These are phyloP conservation scores for Tenthredo mesomela DNA, from an alignment of 2,888 invertebrate genomes.

Conservation along the genomic window DNA sequence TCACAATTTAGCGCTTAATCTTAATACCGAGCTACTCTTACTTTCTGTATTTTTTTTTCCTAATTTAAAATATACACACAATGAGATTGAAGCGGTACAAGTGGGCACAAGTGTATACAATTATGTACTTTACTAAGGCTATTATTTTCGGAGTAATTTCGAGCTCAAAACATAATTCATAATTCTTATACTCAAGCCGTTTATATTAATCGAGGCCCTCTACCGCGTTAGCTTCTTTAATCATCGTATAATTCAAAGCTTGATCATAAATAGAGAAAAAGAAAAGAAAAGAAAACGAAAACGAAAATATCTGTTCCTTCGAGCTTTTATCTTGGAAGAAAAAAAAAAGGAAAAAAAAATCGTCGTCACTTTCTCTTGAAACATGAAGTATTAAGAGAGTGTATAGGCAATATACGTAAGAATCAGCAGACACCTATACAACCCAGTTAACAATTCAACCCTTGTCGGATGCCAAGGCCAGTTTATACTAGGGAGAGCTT, in stretches of 20 bases:
- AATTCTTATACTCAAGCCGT: not conserved
- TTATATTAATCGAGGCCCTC: not conserved
- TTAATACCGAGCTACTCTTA: not conserved
- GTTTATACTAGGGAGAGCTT: not conserved
- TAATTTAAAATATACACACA: not conserved
- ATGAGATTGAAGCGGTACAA: not conserved
- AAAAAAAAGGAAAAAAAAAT: not conserved
- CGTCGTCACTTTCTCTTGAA: not conserved
- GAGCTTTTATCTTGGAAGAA: not conserved
- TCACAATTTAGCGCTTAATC: not conserved
- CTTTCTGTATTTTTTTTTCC: not conserved
- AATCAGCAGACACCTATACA: not conserved
- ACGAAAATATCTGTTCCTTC: not conserved
- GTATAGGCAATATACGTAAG: too few relatives aligned
- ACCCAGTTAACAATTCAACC: constrained; percentile 7
- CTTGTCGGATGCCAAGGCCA: not conserved
- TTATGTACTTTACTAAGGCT: not conserved
- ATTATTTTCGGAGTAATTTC: not conserved
- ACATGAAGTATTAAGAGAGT: not conserved
- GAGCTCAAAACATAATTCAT: not conserved
- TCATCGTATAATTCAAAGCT: not conserved
- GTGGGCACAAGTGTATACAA: not conserved
- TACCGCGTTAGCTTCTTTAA: not conserved
- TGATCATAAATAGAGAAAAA: not conserved
- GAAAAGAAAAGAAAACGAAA: not conserved